Conservation (phyloP, 2,797 vertebrate species). For the Pachyuromys duprasi region DNA sequence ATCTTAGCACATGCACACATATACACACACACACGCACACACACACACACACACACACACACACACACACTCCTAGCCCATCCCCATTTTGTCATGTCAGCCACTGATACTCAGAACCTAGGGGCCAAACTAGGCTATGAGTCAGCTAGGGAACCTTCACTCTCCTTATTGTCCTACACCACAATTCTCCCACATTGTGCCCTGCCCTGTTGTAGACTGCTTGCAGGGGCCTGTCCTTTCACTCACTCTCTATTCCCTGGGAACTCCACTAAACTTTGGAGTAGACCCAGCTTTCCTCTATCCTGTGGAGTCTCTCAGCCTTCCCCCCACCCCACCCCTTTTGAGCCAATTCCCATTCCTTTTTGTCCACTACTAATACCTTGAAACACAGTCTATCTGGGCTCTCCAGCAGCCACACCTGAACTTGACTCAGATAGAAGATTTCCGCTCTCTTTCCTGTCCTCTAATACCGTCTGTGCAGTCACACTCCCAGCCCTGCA, state of each 20-base stretch:
- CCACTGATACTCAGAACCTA: not conserved
- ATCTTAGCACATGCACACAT: not conserved
- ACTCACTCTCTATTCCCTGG: not conserved
- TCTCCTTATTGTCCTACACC: not conserved
- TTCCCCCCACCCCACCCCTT: not conserved
- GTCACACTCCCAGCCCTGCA: not conserved
- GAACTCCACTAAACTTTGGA: not conserved
- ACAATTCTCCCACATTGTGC: not conserved
- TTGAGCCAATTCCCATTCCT: not conserved
- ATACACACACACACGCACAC: too few species aligned
- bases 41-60: not conserved
- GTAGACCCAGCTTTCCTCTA: not conserved
- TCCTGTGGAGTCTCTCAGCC: not conserved
- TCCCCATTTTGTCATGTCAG: not conserved
- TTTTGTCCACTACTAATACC: not conserved
- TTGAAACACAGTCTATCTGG: not conserved
- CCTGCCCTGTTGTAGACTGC: not conserved
- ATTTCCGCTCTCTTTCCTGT: not conserved
- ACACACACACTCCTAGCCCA: not conserved
- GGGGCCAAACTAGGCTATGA: not conserved
- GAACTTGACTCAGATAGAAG: not conserved
- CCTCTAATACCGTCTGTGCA: not conserved
- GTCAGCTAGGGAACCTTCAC: not conserved
- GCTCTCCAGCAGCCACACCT: not conserved
- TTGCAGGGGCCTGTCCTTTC: not conserved